Evolutionary conservation across 2,113 vertebrate genomes (phyloP).

Genomic region (Galbula dea): DNA sequence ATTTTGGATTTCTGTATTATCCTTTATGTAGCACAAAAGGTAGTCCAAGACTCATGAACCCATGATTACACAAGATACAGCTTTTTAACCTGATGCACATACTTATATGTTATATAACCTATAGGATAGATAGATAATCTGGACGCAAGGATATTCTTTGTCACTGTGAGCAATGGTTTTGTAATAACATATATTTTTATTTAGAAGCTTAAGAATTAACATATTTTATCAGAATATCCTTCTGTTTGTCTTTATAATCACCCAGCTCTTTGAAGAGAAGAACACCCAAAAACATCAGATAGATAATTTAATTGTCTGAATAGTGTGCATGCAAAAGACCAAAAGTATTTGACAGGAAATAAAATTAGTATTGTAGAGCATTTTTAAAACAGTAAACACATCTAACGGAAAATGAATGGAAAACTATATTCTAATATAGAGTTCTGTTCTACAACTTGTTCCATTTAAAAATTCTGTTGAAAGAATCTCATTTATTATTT

Average conservation of each 20-base stretch:
- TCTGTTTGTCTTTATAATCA: background rate
- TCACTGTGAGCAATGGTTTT: background rate
- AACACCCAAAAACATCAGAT: background rate
- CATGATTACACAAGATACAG: background rate
- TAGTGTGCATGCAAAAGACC: background rate
- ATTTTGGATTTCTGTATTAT: background rate
- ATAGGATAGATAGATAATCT: too few species aligned
- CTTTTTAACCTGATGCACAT: too few species aligned
- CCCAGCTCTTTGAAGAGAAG: background rate
- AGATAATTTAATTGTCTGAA: background rate
- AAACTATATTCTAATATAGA: background rate
- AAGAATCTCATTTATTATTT: background rate
- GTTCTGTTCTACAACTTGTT: background rate
- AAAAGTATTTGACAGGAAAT: background rate
- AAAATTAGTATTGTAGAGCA: background rate
- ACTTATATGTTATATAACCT: too few species aligned
- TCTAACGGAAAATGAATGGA: background rate
- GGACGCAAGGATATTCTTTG: background rate
- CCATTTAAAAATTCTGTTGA: background rate
- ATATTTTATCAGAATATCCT: background rate
- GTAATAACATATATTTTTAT: background rate
- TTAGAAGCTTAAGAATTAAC: background rate
- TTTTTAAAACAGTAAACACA: background rate
- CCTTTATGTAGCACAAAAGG: background rate
- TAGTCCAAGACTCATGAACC: background rate